Percentiles rank a stretch among this genome's conserved stretches.
Evolutionary conservation across 2,888 invertebrate genomes (phyloP).

Genomic region (Balanococcus diminutus): DNA sequence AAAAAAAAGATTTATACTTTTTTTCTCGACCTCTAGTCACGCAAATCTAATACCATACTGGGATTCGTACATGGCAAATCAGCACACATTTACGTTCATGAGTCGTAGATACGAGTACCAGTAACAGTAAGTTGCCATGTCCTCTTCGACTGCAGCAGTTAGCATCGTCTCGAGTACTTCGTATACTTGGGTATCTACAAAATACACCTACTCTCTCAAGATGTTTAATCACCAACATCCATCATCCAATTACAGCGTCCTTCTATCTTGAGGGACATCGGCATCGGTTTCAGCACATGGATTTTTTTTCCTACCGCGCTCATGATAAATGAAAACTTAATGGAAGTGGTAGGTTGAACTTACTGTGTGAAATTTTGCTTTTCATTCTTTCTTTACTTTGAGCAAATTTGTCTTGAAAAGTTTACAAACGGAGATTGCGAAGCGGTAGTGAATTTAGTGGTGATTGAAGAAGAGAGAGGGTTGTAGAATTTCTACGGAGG

Average conservation of each 20-base stretch:
- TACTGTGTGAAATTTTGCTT: neutral
- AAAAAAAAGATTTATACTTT: neutral
- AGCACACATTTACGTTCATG: neutral
- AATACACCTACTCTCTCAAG: neutral
- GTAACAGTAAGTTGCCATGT: neutral
- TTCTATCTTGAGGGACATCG: conserved; percentile 25
- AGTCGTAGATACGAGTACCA: neutral
- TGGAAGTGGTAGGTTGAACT: neutral
- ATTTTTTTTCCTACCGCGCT: neutral
- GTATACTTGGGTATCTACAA: too few relatives aligned
- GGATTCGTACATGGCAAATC: conserved; percentile 13
- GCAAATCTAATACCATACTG: conserved; percentile 16
- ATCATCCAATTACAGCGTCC: conserved; percentile 23
- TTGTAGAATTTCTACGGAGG: too few relatives aligned
- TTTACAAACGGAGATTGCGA: too few relatives aligned
- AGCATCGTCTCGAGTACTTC: too few relatives aligned
- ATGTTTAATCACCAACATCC: conserved; percentile 31
- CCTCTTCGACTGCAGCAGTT: neutral
- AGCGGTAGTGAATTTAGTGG: too few relatives aligned
- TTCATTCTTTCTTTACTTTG: neutral
- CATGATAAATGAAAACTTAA: conserved; percentile 26
- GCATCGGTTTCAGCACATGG: neutral
- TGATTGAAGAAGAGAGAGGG: too few relatives aligned
- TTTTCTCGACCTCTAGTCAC: conserved; percentile 8
- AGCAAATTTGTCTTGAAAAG: too few relatives aligned